phyloP scores from a whole-genome alignment of 1,140 invertebrate genomes.

The Sminthurinus signatus region DNA sequence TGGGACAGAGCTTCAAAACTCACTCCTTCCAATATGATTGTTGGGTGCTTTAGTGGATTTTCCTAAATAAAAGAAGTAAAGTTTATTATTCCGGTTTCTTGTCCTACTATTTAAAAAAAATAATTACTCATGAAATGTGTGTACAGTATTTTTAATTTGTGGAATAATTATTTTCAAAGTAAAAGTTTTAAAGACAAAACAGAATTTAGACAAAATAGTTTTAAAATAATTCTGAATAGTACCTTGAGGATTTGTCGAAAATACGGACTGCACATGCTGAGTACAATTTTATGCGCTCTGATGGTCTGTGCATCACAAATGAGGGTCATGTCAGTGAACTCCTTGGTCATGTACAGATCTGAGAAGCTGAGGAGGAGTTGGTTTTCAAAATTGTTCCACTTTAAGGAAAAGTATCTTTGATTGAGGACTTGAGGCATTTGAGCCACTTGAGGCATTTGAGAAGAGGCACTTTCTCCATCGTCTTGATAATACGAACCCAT shows the following conservation, averaged over 20 bases:
- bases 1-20: background rate
- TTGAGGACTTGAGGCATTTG: too few species aligned
- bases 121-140: too few species aligned
- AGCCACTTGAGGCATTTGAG: too few species aligned
- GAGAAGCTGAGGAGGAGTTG: slow-evolving; percentile 15
- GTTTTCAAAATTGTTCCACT: slow-evolving; percentile 27
- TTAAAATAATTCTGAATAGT: slow-evolving; percentile 2
- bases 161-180: too few species aligned
- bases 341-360: slow-evolving; percentile 14
- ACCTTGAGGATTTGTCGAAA: slow-evolving; percentile 28
- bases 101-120: too few species aligned
- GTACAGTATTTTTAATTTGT: too few species aligned
- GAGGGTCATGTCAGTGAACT: slow-evolving; percentile 27
- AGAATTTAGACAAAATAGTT: too few species aligned
- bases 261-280: slow-evolving; percentile 26
- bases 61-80: background rate
- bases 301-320: slow-evolving; percentile 14
- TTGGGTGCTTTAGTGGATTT: background rate
- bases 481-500: too few species aligned
- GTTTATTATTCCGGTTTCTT: background rate
- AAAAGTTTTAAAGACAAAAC: too few species aligned
- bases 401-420: slow-evolving; percentile 15
- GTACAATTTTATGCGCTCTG: slow-evolving; percentile 28
- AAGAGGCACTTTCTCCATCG: too few species aligned
- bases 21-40: background rate